Evolutionary conservation across 2,888 invertebrate species (phyloP).

Genomic region (Eurois occulta): DNA sequence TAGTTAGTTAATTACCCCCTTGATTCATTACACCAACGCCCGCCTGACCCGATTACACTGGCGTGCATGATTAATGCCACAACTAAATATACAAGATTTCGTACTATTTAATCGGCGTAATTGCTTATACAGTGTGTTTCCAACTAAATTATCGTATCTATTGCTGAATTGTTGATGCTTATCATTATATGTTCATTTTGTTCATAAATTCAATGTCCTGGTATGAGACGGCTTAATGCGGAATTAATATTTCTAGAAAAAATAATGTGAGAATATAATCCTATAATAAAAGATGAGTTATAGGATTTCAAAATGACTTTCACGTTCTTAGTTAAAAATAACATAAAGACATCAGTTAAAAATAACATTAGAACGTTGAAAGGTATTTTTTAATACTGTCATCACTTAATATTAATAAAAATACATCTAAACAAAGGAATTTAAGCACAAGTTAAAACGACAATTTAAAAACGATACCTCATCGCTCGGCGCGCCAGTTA

Average conservation of each 20-base stretch:
- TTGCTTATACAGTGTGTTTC: slow-evolving; percentile 70
- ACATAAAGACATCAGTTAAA: slow-evolving; percentile 19
- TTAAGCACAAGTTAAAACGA: slow-evolving; percentile 75
- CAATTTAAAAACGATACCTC: slow-evolving; percentile 84
- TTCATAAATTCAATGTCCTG: slow-evolving; percentile 52
- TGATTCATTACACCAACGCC: slow-evolving; percentile 83
- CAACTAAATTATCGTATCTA: slow-evolving; percentile 71
- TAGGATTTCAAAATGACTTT: slow-evolving; percentile 48
- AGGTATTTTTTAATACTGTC: slow-evolving; percentile 61
- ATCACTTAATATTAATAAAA: slow-evolving; percentile 69
- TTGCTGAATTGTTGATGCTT: slow-evolving; percentile 70
- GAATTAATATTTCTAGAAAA: slow-evolving; percentile 35
- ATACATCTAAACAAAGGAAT: slow-evolving; percentile 79
- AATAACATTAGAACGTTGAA: slow-evolving; percentile 35
- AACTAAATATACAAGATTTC: slow-evolving; percentile 79
- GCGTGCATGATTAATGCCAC: slow-evolving; percentile 83
- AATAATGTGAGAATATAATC: slow-evolving; percentile 15
- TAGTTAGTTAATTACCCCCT: slow-evolving; percentile 85
- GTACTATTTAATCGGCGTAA: slow-evolving; percentile 77
- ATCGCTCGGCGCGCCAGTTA: slow-evolving; percentile 81
- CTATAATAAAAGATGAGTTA: slow-evolving; percentile 35
- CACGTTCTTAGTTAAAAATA: slow-evolving; percentile 32
- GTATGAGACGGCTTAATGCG: slow-evolving; percentile 29
- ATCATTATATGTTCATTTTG: slow-evolving; percentile 57
- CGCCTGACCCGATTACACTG: slow-evolving; percentile 80